A percentile compares a stretch with the other conserved stretches of the same genome.
phyloP scores from a whole-genome alignment of 1,140 invertebrate genomes.

The Harlomillsia oculata region DNA sequence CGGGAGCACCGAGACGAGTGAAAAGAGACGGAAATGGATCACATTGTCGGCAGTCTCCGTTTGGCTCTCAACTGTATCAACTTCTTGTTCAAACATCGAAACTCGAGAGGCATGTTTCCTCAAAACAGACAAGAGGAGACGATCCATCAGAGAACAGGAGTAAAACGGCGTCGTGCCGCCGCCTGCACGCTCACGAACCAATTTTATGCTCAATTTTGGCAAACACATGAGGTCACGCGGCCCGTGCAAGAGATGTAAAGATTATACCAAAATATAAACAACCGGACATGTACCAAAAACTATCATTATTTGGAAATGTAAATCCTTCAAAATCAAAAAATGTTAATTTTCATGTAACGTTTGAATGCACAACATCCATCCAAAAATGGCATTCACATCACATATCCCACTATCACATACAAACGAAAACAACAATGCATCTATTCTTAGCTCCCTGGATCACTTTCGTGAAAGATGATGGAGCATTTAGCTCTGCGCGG shows the following conservation, averaged over 20 bases:
- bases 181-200: slow-evolving; percentile 1
- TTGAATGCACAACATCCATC: background rate
- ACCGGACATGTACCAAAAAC: too few relatives aligned
- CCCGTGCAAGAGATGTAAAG: background rate
- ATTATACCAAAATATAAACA: background rate
- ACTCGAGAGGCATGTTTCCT: slow-evolving; percentile 34
- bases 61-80: slow-evolving; percentile 24
- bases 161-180: slow-evolving; percentile 9
- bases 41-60: slow-evolving; percentile 22
- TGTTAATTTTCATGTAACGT: background rate
- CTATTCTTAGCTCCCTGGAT: background rate
- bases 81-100: slow-evolving; percentile 25
- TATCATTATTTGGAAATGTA: background rate
- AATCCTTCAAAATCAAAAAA: background rate
- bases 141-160: too few relatives aligned
- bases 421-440: too few relatives aligned
- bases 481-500: background rate
- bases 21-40: slow-evolving; percentile 17
- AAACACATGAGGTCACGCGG: slow-evolving; percentile 2
- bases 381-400: too few relatives aligned
- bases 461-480: background rate
- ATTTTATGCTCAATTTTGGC: slow-evolving; percentile 26
- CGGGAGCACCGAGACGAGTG: background rate
- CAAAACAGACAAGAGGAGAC: slow-evolving; percentile 13
- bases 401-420: too few relatives aligned